Evolutionary conservation across 2,888 invertebrate species (phyloP).

Genomic region (Atrina japonica): DNA sequence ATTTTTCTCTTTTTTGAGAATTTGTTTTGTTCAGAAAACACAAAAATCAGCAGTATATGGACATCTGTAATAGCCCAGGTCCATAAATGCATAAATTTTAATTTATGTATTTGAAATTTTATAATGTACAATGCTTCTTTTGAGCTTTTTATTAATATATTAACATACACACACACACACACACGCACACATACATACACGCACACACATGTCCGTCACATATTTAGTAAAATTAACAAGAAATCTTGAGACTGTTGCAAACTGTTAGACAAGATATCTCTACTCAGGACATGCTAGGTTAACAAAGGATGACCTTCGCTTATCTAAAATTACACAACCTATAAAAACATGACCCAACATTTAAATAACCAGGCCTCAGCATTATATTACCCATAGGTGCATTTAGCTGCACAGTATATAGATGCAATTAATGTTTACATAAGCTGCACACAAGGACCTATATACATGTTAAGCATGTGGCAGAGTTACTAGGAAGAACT

Average conservation of each 20-base stretch:
- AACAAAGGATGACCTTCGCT: constrained; percentile 15
- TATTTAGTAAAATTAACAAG: no score
- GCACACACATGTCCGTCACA: no score
- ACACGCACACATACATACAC: no score
- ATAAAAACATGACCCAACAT: constrained; percentile 36
- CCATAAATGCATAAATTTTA: no score
- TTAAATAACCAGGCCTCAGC: constrained; percentile 28
- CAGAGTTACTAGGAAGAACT: constrained; percentile 4
- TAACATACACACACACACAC: no score
- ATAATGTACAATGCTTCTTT: no score
- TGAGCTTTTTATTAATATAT: no score
- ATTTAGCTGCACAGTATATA: constrained; percentile 5
- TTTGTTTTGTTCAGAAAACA: no score
- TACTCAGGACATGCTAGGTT: constrained; percentile 22
- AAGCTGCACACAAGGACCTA: constrained; percentile 1
- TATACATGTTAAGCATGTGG: constrained; percentile 1
- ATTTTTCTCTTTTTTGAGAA: no score
- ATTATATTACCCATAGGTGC: constrained; percentile 16
- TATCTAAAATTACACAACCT: constrained; percentile 40
- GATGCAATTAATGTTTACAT: constrained; percentile 13
- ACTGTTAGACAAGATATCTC: neutral
- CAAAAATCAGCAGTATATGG: no score
- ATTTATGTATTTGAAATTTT: no score
- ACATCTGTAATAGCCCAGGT: no score
- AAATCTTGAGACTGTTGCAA: constrained; percentile 24